These are phyloP conservation scores for Agraylea sexmaculata DNA, from an alignment of 1,140 invertebrate species.

Conservation along the genomic window DNA sequence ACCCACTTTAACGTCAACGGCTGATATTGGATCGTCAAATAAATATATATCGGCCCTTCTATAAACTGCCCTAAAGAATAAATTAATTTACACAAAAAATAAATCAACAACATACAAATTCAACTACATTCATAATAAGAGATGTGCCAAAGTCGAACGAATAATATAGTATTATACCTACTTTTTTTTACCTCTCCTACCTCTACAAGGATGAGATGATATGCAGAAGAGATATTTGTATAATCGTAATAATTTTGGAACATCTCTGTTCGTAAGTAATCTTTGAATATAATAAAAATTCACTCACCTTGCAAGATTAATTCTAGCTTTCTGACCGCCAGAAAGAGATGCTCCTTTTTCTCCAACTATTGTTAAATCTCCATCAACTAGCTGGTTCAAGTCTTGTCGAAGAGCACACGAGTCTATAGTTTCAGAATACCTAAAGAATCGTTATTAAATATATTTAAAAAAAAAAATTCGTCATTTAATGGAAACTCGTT, in stretches of 20 bases:
- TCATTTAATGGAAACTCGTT: constrained; percentile 2
- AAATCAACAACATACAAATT: not conserved
- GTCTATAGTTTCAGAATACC: constrained; percentile 54
- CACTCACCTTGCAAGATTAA: constrained; percentile 54
- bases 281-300: constrained; percentile 1
- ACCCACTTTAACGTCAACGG: constrained; percentile 72
- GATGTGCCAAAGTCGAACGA: no score
- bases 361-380: constrained; percentile 70
- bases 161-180: no score
- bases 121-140: no score
- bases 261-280: no score
- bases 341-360: constrained; percentile 59
- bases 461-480: no score
- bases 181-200: no score
- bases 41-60: constrained; percentile 68
- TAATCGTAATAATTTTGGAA: no score
- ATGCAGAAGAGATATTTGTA: no score
- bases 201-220: no score
- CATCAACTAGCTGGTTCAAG: constrained; percentile 50
- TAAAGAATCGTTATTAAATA: no score
- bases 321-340: constrained; percentile 73
- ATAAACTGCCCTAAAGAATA: constrained; percentile 36
- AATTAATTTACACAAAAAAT: not conserved
- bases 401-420: constrained; percentile 56
- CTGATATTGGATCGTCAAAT: constrained; percentile 71